These are phyloP conservation scores for Margaritifera margaritifera DNA, from an alignment of 2,888 invertebrate genomes.

Conservation along the genomic window DNA sequence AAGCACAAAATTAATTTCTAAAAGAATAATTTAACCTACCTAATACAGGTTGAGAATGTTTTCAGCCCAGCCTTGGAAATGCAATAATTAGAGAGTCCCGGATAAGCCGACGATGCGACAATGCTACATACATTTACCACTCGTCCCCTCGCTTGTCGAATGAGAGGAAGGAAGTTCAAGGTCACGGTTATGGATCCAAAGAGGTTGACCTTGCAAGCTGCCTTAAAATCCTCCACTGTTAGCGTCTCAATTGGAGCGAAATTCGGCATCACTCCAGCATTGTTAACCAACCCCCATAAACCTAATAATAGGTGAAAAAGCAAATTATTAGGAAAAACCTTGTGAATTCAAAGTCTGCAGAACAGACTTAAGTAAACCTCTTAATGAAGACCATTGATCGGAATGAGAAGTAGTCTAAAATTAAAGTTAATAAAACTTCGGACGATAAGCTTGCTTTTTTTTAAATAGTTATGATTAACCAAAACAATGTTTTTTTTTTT, in stretches of 20 bases:
- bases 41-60: constrained; percentile 56
- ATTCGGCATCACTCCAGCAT: constrained; percentile 59
- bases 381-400: too few species aligned
- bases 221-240: constrained; percentile 61
- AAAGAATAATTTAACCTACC: constrained; percentile 32
- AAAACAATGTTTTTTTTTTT: too few species aligned
- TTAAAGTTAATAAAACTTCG: too few species aligned
- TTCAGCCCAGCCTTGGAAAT: constrained; percentile 63
- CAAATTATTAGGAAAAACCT: not conserved
- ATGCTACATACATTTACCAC: constrained; percentile 60
- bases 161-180: constrained; percentile 52
- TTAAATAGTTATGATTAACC: too few species aligned
- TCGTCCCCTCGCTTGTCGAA: constrained; percentile 53
- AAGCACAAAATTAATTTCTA: too few species aligned
- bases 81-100: constrained; percentile 45
- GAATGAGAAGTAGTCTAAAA: too few species aligned
- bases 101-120: constrained; percentile 44
- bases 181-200: constrained; percentile 67
- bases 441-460: too few species aligned
- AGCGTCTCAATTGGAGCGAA: constrained; percentile 67
- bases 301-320: constrained; percentile 34
- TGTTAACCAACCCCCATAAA: constrained; percentile 66
- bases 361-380: too few species aligned
- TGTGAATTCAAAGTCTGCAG: too few species aligned
- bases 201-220: constrained; percentile 61